A percentile compares a stretch with the other conserved stretches of the same genome.
Conservation (phyloP, 2,888 invertebrate species). For the Asteroscopus sphinx region DNA sequence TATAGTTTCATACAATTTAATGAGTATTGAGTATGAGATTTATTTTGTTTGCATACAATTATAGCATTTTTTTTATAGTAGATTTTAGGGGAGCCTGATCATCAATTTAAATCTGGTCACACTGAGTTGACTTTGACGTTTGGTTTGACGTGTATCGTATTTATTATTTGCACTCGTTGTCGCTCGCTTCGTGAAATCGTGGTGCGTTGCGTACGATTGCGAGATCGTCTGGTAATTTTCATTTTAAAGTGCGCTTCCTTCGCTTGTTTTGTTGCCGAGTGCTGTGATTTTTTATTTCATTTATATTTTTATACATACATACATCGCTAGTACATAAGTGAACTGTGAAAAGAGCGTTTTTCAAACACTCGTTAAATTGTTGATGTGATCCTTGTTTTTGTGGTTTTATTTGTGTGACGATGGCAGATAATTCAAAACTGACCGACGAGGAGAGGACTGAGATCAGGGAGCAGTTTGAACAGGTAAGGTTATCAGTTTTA, state of each 20-base stretch:
- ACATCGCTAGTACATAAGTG: slow-evolving; percentile 67
- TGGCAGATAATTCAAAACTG: slow-evolving; percentile 90
- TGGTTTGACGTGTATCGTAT: slow-evolving; percentile 53
- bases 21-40: no score
- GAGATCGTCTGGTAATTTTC: slow-evolving; percentile 50
- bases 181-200: slow-evolving; percentile 49
- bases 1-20: no score
- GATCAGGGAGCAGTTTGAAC: slow-evolving; percentile 93
- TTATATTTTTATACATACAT: slow-evolving; percentile 64
- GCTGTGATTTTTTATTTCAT: slow-evolving; percentile 57
- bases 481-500: slow-evolving; percentile 85
- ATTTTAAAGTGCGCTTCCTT: slow-evolving; percentile 45
- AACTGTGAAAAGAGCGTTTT: slow-evolving; percentile 66
- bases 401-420: slow-evolving; percentile 78
- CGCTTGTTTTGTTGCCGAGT: slow-evolving; percentile 38
- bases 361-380: slow-evolving; percentile 51
- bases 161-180: slow-evolving; percentile 60
- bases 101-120: no score
- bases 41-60: no score
- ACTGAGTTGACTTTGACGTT: no score
- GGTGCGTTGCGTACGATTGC: slow-evolving; percentile 9
- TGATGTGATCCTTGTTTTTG: slow-evolving; percentile 82
- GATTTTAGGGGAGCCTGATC: no score
- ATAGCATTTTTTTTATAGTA: no score
- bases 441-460: slow-evolving; percentile 93